These are phyloP conservation scores for Platynereis dumerilii DNA, from an alignment of 2,888 invertebrate species.

Conservation along the genomic window DNA sequence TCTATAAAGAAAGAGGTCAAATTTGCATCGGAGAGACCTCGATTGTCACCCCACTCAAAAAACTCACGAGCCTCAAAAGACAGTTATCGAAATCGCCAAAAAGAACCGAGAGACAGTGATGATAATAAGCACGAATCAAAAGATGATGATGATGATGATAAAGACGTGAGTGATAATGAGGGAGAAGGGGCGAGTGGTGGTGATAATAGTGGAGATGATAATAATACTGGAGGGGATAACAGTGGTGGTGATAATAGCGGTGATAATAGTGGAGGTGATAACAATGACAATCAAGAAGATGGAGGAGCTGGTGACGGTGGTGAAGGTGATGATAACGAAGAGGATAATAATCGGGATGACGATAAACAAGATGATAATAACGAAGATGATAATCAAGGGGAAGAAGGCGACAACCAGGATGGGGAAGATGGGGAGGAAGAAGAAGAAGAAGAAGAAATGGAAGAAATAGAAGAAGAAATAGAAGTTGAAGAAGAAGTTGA, in stretches of 20 bases:
- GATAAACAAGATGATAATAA: background rate
- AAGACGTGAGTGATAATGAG: background rate
- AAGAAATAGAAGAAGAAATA: background rate
- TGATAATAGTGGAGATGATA: background rate
- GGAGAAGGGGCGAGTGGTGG: constrained; percentile 1
- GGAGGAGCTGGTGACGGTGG: constrained; percentile 9
- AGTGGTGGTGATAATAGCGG: background rate
- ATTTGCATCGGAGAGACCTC: no score
- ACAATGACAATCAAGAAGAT: constrained; percentile 17
- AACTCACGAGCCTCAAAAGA: no score
- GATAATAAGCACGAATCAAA: background rate
- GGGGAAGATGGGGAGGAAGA: constrained; percentile 6
- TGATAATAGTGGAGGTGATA: constrained; percentile 12
- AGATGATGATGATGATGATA: background rate
- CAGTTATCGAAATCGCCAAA: no score
- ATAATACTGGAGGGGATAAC: background rate
- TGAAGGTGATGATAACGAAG: constrained; percentile 15
- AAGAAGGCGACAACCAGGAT: background rate
- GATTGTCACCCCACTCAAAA: no score
- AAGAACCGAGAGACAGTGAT: background rate
- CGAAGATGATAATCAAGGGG: background rate
- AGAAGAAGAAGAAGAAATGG: background rate
- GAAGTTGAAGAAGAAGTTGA: no score
- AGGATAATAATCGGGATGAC: constrained; percentile 8
- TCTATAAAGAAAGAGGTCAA: no score